A percentile compares a stretch with the other conserved stretches of the same genome.
phyloP scores from a whole-genome alignment of 2,113 vertebrate genomes.

The Phyllopteryx taeniolatus region DNA sequence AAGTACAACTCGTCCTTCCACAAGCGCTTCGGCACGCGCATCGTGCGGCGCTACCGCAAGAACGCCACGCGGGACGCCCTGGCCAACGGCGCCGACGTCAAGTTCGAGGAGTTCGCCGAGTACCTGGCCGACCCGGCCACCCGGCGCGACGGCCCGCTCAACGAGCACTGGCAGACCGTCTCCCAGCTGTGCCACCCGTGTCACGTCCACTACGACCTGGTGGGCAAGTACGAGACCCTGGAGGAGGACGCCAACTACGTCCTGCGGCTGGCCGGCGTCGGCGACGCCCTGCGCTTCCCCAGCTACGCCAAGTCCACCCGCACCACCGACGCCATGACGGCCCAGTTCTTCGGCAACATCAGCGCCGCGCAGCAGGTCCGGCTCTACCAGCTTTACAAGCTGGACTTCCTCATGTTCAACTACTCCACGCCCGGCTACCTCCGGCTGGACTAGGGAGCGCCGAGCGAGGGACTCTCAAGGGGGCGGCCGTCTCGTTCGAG shows the following conservation, averaged over 20 bases:
- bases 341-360: slow-evolving; percentile 98
- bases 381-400: slow-evolving; percentile 94
- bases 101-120: slow-evolving; percentile 89
- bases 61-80: slow-evolving; percentile 91
- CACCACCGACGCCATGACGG: slow-evolving; percentile 96
- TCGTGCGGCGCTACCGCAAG: slow-evolving; percentile 89
- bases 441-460: slow-evolving; percentile 81
- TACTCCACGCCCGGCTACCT: slow-evolving; percentile 95
- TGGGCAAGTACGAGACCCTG: slow-evolving; percentile 96
- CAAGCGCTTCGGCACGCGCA: slow-evolving; percentile 95
- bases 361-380: slow-evolving; percentile 86
- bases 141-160: slow-evolving; percentile 89
- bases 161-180: slow-evolving; percentile 97
- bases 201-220: slow-evolving; percentile 95
- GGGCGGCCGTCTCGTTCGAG: not conserved
- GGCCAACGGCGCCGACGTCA: slow-evolving; percentile 83
- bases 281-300: slow-evolving; percentile 86
- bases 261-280: slow-evolving; percentile 83
- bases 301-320: slow-evolving; percentile 94
- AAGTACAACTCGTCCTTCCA: slow-evolving; percentile 99
- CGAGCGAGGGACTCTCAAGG: slow-evolving; percentile 37
- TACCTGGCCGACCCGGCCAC: slow-evolving; percentile 93
- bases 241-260: slow-evolving; percentile 92
- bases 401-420: slow-evolving; percentile 99
- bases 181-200: slow-evolving; percentile 95